Conservation (phyloP, 2,888 invertebrate species). For the Glaucopsyche alexis region DNA sequence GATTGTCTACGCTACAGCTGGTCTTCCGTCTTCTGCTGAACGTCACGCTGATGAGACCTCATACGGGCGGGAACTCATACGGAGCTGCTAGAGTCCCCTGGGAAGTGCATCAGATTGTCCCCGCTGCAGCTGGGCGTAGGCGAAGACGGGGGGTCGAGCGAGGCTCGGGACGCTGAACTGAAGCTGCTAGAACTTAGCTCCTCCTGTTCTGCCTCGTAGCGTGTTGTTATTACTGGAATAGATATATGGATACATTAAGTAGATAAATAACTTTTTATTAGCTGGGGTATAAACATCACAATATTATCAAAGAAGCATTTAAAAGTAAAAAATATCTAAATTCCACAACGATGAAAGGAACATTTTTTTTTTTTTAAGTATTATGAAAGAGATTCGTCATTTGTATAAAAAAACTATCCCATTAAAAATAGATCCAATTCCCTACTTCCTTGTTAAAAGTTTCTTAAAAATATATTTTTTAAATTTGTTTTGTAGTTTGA, state of each 20-base stretch:
- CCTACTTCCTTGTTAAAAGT: too few species aligned
- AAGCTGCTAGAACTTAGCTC: constrained; percentile 92
- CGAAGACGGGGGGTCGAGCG: constrained; percentile 84
- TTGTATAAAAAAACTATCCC: too few species aligned
- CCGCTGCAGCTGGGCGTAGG: constrained; percentile 88
- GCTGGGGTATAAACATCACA: too few species aligned
- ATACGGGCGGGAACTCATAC: background rate
- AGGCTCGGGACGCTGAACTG: constrained; percentile 89
- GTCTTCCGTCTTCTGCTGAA: constrained; percentile 45
- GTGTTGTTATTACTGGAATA: constrained; percentile 50
- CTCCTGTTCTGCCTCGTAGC: constrained; percentile 84
- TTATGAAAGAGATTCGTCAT: too few species aligned
- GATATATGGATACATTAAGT: background rate
- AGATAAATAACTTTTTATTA: background rate
- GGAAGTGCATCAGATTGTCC: constrained; percentile 88
- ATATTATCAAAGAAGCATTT: too few species aligned
- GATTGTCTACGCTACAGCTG: constrained; percentile 86
- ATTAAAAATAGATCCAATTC: too few species aligned
- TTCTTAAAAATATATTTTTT: too few species aligned
- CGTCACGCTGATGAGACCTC: too few species aligned
- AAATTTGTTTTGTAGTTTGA: too few species aligned
- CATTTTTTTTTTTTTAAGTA: too few species aligned
- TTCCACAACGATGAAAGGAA: too few species aligned
- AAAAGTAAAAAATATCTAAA: too few species aligned
- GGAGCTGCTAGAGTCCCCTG: constrained; percentile 87